Conservation (phyloP, 1,140 invertebrate genomes). For the Chelonus insularis region DNA sequence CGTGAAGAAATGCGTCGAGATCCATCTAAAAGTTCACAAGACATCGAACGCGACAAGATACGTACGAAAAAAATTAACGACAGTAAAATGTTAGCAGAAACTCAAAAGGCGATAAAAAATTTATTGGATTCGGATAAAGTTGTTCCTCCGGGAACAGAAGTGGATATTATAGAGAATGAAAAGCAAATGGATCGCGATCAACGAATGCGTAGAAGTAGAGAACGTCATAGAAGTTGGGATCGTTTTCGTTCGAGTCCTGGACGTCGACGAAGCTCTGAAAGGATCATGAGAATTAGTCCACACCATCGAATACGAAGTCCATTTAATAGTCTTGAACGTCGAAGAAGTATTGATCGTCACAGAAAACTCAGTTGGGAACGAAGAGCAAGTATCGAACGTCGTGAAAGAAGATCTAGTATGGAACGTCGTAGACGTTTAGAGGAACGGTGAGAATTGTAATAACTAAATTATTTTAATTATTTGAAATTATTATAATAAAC, state of each 20-base stretch:
- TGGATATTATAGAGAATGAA: slow-evolving; percentile 51
- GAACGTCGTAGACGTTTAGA: slow-evolving; percentile 45
- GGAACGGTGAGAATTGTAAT: slow-evolving; percentile 47
- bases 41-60: slow-evolving; percentile 55
- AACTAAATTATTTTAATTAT: background rate
- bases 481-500: background rate
- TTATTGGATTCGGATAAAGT: slow-evolving; percentile 56
- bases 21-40: slow-evolving; percentile 54
- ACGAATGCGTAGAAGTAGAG: slow-evolving; percentile 31
- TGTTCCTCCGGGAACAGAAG: slow-evolving; percentile 56
- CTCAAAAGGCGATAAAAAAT: slow-evolving; percentile 56
- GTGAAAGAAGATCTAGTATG: slow-evolving; percentile 41
- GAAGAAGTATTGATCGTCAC: slow-evolving; percentile 36
- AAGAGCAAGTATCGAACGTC: slow-evolving; percentile 35
- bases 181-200: slow-evolving; percentile 42
- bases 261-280: slow-evolving; percentile 40
- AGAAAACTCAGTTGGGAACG: slow-evolving; percentile 43
- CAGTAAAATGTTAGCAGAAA: slow-evolving; percentile 54
- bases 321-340: slow-evolving; percentile 33
- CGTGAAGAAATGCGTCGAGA: slow-evolving; percentile 48
- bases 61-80: slow-evolving; percentile 51
- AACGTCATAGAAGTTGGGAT: slow-evolving; percentile 40
- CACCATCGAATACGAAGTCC: slow-evolving; percentile 41
- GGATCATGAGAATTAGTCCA: slow-evolving; percentile 42
- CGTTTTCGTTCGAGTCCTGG: slow-evolving; percentile 39